Evolutionary conservation across 2,888 invertebrate genomes (phyloP), one percentile per base, ranked within the genome.

Genomic region (Ganaspis brasiliensis): DNA sequence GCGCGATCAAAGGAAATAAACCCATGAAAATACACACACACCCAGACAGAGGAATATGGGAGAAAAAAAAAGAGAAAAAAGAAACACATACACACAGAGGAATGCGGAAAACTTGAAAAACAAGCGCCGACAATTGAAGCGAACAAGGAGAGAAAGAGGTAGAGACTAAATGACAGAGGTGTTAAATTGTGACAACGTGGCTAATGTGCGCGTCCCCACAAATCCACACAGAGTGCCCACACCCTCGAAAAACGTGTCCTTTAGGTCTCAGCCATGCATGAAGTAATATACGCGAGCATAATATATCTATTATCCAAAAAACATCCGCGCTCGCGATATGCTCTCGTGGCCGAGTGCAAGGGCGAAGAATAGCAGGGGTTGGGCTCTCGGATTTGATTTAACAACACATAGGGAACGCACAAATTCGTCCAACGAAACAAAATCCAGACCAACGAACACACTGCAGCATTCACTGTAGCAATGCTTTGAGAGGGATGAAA

Each of bases 381-480:
- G 14, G 40, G 40, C 14, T 67, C 16, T 16, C n/a, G 45, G 40
- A 67, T 67, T 67, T 45, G 67, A 67, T 67, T 67, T 67, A 67
- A 67, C 67, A 67, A 67, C 45, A 67, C 45, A 52, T 52, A 67
- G 67, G n/a, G 67, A 67, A 67, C 45, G 67, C 45, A 67, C 67
- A 67, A 67, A 67, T 67, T 67, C 67, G 67, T 40, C 24, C 45
- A 45, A 67, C 67, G 67, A 67, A 67, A 67, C 67, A 67, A 67
- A 67, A 67, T 67, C 45, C 67, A n/a, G 21, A 67, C 40, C 67
- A 67, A 56, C 21, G 67, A n/a, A 81, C 63, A 74, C 75, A 76
- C 81, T 78, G 80, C 81, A 82, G 82, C 79, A 82, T 80, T 79
- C 78, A n/a, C n/a, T n/a, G n/a, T n/a, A 63, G 72, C 19, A 19